A percentile compares a stretch with the other conserved stretches of the same genome.
Evolutionary conservation across 2,888 invertebrate genomes (phyloP).

Genomic region (Caenorhabditis becei): DNA sequence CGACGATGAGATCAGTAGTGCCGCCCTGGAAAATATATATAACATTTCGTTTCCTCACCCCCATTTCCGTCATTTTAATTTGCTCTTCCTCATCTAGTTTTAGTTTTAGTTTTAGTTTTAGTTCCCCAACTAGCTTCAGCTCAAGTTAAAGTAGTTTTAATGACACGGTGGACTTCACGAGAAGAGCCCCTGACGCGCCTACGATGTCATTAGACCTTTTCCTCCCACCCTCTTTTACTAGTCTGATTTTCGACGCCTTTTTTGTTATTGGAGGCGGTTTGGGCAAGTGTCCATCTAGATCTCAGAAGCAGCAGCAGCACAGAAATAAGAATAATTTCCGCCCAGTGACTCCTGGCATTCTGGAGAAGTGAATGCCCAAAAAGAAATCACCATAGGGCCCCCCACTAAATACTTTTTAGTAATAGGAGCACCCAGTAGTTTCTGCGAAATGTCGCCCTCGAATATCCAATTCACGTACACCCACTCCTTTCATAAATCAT

Average conservation of each 20-base stretch:
- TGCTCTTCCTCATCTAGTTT: slow-evolving; percentile 34
- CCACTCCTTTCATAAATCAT: slow-evolving; percentile 41
- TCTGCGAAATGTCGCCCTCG: not conserved
- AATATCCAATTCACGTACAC: slow-evolving; percentile 36
- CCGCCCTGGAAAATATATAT: slow-evolving; percentile 20
- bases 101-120: slow-evolving; percentile 34
- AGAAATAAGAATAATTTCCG: slow-evolving; percentile 44
- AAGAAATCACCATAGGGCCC: no score
- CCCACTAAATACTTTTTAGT: no score
- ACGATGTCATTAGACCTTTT: slow-evolving; percentile 53
- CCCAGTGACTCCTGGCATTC: slow-evolving; percentile 40
- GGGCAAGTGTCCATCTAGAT: slow-evolving; percentile 10
- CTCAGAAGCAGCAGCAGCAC: not conserved
- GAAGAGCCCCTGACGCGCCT: not conserved
- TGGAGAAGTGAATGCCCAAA: slow-evolving; percentile 4
- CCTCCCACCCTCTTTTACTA: not conserved
- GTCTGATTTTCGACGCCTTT: slow-evolving; percentile 29
- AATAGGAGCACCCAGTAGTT: not conserved
- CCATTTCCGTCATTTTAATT: slow-evolving; percentile 41
- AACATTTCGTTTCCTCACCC: slow-evolving; percentile 16
- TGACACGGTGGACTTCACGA: slow-evolving; percentile 44
- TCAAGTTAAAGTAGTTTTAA: slow-evolving; percentile 34
- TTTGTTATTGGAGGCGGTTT: slow-evolving; percentile 14
- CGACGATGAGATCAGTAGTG: slow-evolving; percentile 19
- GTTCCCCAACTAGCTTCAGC: no score